phyloP scores from a whole-genome alignment of 2,888 invertebrate genomes.

The Caenorhabditis japonica region DNA sequence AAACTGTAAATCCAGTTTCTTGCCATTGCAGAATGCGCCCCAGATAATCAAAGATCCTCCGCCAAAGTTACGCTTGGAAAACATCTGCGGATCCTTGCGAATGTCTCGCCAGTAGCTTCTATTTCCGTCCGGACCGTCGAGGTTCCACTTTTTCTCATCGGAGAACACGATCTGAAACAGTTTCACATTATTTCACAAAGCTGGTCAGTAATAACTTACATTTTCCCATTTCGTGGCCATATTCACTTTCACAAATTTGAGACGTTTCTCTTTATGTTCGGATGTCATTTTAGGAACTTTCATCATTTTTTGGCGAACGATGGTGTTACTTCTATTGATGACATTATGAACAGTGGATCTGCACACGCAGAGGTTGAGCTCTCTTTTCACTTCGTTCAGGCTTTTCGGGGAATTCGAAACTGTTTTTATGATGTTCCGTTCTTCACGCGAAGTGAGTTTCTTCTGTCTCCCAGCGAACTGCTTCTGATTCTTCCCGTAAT shows the following conservation, averaged over 20 bases:
- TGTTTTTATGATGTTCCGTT: not conserved
- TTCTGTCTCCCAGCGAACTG: not conserved
- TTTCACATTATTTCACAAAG: not conserved
- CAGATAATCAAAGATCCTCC: constrained; percentile 24
- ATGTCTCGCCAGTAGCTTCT: constrained; percentile 18
- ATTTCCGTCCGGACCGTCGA: constrained; percentile 38
- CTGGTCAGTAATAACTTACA: too few relatives aligned
- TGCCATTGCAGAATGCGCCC: constrained; percentile 15
- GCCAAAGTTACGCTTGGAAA: constrained; percentile 18
- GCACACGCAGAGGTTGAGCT: not conserved
- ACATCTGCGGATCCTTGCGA: constrained; percentile 7
- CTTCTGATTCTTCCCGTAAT: constrained; percentile 2
- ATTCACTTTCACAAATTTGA: constrained; percentile 3
- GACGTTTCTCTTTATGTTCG: not conserved
- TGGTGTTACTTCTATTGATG: not conserved
- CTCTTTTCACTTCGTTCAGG: not conserved
- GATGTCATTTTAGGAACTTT: constrained; percentile 2
- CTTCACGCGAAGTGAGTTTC: not conserved
- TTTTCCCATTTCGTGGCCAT: constrained; percentile 2
- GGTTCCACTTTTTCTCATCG: too few relatives aligned
- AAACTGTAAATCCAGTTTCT: constrained; percentile 13
- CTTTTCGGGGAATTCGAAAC: constrained; percentile 9
- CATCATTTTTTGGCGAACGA: constrained; percentile 12
- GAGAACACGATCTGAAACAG: constrained; percentile 26
- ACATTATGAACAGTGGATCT: constrained; percentile 1